Base-by-base conservation (phyloP, 2,113 vertebrate genomes). In the Gasterosteus nipponicus region DNA sequence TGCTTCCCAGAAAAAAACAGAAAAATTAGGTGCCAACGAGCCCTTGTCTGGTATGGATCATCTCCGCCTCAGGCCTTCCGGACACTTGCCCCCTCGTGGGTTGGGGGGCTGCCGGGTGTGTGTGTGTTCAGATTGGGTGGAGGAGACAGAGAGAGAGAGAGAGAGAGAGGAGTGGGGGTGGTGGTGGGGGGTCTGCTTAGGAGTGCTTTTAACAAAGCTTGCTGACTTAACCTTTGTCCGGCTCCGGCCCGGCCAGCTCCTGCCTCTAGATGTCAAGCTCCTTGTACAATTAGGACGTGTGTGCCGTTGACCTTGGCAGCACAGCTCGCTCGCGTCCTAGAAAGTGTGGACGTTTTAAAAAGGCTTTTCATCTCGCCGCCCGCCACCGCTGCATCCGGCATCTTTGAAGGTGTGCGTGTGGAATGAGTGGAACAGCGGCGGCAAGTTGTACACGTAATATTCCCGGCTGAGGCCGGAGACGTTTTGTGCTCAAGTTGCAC, bases 151-250 rank as follows among this genome's bases (percentile, higher is more conserved):
- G 14, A 44, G 33, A 53, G 67, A 4, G 58, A 60, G 22, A 38
- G 35, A 38, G 22, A 26, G 26, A 46, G 94, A 94, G 92, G 94
- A 94, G 7, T 1, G 22, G 22, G 5, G 3, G 44, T 3, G 51
- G 18, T 33, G 18, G 2, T 26, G 10, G 10, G 33, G 92, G 94
- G 94, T 93, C 91, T 94, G 90, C 90, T 95, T 94, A 92, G 93
- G 91, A 95, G 94, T 85, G 93, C 95, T 94, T 92, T 95, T 94
- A 95, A 26, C 94, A 94, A 94, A 95, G 93, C 94, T 92, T 92
- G 96, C 96, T 96, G 97, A 94, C 93, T 97, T 97, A 97, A 97
- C 97, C 97, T 97, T 95, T 96, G 96, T 95, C 93, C 95, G 90
- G 89, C 94, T 65, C 86, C 87, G 93, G 94, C 94, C 54, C 95